Conservation (phyloP, 2,888 invertebrate genomes). For the Epistrophe grossulariae region DNA sequence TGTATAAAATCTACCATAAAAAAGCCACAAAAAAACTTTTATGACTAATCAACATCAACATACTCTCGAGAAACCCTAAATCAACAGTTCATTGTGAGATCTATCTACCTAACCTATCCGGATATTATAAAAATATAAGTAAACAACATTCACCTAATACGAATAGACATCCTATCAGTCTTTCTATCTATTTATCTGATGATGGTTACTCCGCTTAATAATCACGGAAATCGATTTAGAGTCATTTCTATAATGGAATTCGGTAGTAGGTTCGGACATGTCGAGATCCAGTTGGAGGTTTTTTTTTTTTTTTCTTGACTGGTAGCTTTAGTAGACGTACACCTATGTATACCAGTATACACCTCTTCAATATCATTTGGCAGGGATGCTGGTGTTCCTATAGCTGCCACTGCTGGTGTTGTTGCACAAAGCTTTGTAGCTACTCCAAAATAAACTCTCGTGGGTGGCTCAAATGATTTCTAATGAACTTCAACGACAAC, state of each 20-base stretch:
- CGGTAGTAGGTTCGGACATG: slow-evolving; percentile 62
- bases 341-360: too few relatives aligned
- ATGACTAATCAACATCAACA: slow-evolving; percentile 57
- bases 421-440: background rate
- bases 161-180: slow-evolving; percentile 25
- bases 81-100: slow-evolving; percentile 63
- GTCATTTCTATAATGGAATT: slow-evolving; percentile 60
- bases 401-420: background rate
- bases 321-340: slow-evolving; percentile 48
- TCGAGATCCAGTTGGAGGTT: slow-evolving; percentile 57
- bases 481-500: slow-evolving; percentile 62
- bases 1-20: slow-evolving; percentile 29
- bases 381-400: background rate
- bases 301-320: background rate
- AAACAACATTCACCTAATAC: slow-evolving; percentile 12
- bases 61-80: slow-evolving; percentile 30
- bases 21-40: slow-evolving; percentile 24
- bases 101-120: background rate
- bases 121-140: background rate
- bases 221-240: slow-evolving; percentile 71
- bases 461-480: slow-evolving; percentile 71
- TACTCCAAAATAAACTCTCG: slow-evolving; percentile 30
- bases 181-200: slow-evolving; percentile 42
- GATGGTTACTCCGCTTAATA: slow-evolving; percentile 62
- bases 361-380: slow-evolving; percentile 32